Evolutionary conservation across 2,113 vertebrate species (phyloP).

Genomic region (Pionites leucogaster): DNA sequence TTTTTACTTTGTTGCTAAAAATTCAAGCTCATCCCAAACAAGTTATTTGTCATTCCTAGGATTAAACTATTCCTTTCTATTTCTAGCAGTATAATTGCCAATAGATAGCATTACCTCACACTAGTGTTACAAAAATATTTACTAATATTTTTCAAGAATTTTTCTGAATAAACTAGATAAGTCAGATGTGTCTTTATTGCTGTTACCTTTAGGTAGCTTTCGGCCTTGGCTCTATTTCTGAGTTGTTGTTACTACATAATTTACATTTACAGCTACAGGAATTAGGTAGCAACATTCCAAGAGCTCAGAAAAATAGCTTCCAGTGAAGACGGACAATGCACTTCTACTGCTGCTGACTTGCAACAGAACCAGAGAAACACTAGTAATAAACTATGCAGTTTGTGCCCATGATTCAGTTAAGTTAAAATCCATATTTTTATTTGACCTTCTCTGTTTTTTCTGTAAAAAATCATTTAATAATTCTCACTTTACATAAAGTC

Average conservation of each 20-base stretch:
- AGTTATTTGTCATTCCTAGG: neutral
- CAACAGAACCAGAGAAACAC: neutral
- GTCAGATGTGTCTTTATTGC: neutral
- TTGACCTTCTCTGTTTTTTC: neutral
- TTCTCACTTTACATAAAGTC: neutral
- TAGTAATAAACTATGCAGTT: neutral
- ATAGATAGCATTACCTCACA: neutral
- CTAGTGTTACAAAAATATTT: neutral
- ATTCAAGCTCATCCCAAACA: neutral
- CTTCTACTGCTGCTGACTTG: neutral
- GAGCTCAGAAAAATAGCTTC: neutral
- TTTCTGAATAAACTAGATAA: neutral
- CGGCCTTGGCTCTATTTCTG: neutral
- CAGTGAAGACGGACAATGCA: neutral
- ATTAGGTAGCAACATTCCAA: neutral
- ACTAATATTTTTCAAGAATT: neutral
- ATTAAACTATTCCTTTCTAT: neutral
- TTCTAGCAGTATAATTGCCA: neutral
- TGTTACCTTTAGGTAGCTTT: neutral
- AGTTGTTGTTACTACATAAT: neutral
- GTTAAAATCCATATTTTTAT: neutral
- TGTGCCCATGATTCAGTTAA: neutral
- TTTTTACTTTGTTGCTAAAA: neutral
- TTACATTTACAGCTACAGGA: neutral
- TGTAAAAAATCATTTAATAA: neutral